A percentile compares a stretch with the other conserved stretches of the same genome.
Conservation (phyloP, 2,113 vertebrate species). For the Chiloscyllium plagiosum region DNA sequence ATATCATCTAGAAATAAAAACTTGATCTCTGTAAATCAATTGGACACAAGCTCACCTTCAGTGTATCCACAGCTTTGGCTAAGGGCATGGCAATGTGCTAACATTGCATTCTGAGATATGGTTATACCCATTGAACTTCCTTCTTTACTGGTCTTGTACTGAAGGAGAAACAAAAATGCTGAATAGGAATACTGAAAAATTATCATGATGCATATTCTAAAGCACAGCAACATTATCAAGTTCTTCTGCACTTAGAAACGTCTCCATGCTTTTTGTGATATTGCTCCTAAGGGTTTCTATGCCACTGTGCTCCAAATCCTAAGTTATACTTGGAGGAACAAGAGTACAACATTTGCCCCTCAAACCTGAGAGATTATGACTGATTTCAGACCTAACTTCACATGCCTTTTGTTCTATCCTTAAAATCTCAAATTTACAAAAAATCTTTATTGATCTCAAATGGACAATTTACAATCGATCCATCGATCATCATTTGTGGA, state of each 20-base stretch:
- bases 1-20: too few relatives aligned
- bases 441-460: background rate
- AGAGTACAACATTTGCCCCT: background rate
- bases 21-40: background rate
- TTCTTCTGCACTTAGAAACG: background rate
- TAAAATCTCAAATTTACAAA: background rate
- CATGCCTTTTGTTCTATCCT: background rate
- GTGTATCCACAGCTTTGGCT: slow-evolving; percentile 88
- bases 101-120: slow-evolving; percentile 75
- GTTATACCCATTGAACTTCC: slow-evolving; percentile 91
- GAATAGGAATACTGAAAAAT: background rate
- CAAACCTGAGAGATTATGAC: background rate
- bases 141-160: slow-evolving; percentile 97
- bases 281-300: too few relatives aligned
- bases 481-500: background rate
- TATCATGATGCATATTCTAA: background rate
- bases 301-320: too few relatives aligned
- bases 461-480: background rate
- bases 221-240: background rate
- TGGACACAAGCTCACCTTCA: slow-evolving; percentile 66
- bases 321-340: background rate
- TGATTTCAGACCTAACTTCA: background rate
- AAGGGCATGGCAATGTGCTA: slow-evolving; percentile 81
- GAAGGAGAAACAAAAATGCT: slow-evolving; percentile 43
- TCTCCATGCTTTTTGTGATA: too few relatives aligned